Evolutionary conservation across 2,113 vertebrate genomes (phyloP), one percentile per base, ranked within the genome.

Genomic region (Podarcis cretensis): DNA sequence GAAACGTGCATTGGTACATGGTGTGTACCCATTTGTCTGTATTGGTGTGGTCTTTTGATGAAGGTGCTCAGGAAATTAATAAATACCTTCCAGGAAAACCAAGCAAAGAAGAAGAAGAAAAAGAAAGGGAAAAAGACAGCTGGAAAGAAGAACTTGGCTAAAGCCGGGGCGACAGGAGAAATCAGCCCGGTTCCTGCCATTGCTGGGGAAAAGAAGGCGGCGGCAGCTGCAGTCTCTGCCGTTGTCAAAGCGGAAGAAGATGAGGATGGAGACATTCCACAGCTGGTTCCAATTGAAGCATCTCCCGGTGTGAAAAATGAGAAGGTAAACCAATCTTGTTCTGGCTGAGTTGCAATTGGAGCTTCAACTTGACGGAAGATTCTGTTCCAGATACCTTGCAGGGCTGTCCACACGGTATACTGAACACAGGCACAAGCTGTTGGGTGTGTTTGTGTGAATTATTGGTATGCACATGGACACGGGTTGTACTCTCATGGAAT

Each of bases 201-300:
- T 6, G 23, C 87, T 69, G 12, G 1, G 8, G 89, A 84, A 87
- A 86, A 54, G 10, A 10, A 57, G 32, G 32, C 68, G 35, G 76
- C 68, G 35, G 76, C 81, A 76, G n/a, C 0, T 32, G 85, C 37
- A 65, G 1, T 66, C 59, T 18, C n/a, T 2, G 81, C 40, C 37
- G 30, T 30, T 21, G 79, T 88, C 21, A 57, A 91, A 74, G 5
- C 63, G 43, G 76, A 27, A 59, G 86, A 88, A 69, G 84, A 92
- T 0, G 91, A 93, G 0, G 94, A 94, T 12, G 94, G 91, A 86
- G 94, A 95, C 87, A 95, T 97, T 87, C 96, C 96, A 78, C 92
- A 96, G 10, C 91, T 97, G 37, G 94, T 97, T 48, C 96, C 96
- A 73, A 32, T 97, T 48, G 77, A 95, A 84, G 77, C 14, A 77